Base-by-base conservation (phyloP, 2,888 invertebrate genomes). In the Mechanitis mazaeus region DNA sequence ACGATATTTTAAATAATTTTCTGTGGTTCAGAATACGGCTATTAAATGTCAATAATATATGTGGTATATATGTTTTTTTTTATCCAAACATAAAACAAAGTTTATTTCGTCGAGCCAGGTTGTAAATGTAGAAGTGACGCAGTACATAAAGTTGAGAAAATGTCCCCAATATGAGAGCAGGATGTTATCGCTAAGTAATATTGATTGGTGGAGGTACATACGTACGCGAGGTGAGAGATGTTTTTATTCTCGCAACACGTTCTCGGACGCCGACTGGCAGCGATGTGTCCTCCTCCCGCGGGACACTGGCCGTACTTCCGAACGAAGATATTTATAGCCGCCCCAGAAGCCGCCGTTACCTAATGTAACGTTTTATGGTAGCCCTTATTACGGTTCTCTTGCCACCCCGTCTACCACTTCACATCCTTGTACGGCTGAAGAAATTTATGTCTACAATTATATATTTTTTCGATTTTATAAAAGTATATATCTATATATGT, bases 241-340 rank as follows among this genome's bases (percentile, higher is more conserved):
- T 86, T 87, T 88, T 88, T 87, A 88, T 87, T 87, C 80, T 80
- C 77, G 80, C 81, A 81, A 84, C 88, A 88, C 89, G 89, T 89
- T 85, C 85, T 76, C 84, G 76, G 78, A 74, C 77, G 79, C 79
- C 80, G 80, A 80, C 78, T 77, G 71, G 68, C 78, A 77, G 79
- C 80, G 80, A 80, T 72, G 83, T 82, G 85, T 81, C 83, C 76
- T 82, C 76, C 81, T 88, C 89, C 89, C 89, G 81, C 84, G 89
- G 88, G 88, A 88, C 87, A 75, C 80, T 78, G 79, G 80, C 88
- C 88, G 85, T 86, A 90, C 88, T 88, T 88, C 81, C 88, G 81
- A 88, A 87, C 84, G 83, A 83, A 85, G 85, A 90, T 90, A 90
- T 90, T 90, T 90, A 90, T 89, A 85, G 88, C 87, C 83, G 85